These are phyloP conservation scores for Trissonchulus latispiculum DNA, from an alignment of 2,888 invertebrate genomes.

Conservation along the genomic window DNA sequence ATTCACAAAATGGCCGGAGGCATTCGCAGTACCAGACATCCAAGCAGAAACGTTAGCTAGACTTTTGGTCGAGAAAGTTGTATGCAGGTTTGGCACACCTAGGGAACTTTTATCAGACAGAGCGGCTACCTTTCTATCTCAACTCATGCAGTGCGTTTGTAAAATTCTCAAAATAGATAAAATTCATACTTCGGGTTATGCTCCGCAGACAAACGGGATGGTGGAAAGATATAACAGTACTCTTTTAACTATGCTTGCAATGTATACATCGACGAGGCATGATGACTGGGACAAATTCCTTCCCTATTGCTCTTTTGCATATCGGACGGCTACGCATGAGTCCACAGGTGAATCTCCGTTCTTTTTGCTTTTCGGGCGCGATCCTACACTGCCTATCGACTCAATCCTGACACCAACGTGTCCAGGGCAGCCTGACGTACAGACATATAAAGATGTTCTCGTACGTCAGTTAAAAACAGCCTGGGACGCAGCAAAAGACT, in stretches of 20 bases:
- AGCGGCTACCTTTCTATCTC: neutral
- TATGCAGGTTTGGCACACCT: conserved; percentile 5
- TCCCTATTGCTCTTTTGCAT: neutral
- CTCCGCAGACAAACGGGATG: neutral
- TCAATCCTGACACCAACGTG: neutral
- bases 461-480: neutral
- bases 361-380: neutral
- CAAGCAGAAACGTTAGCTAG: neutral
- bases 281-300: neutral
- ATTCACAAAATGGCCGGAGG: conserved; percentile 4
- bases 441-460: neutral
- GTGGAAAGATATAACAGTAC: conserved; percentile 2
- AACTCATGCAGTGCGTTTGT: neutral
- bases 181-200: neutral
- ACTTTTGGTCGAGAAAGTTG: neutral
- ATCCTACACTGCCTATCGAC: no score
- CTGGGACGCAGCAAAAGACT: neutral
- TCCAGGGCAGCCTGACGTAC: neutral
- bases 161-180: neutral
- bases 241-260: neutral
- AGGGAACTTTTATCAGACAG: neutral
- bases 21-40: conserved; percentile 11
- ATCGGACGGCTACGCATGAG: no score
- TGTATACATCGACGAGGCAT: neutral
- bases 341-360: neutral